Conservation (phyloP, 2,113 vertebrate genomes). For the Bettongia penicillata region DNA sequence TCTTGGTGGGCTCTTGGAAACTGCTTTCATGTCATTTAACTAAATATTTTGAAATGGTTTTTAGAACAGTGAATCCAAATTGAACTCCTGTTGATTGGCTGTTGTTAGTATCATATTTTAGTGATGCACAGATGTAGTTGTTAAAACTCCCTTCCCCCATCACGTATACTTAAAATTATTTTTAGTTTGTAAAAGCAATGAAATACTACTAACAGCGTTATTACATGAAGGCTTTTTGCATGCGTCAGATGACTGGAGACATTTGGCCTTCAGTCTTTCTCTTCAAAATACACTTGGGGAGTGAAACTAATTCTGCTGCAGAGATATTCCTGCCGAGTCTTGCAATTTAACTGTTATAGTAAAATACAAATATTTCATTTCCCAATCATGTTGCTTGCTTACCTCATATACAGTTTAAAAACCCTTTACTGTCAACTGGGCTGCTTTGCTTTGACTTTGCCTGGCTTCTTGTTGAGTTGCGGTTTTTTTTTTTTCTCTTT, state of each 20-base stretch:
- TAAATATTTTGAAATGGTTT: constrained; percentile 61
- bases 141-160: constrained; percentile 40
- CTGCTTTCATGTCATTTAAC: constrained; percentile 60
- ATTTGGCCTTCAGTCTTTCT: constrained; percentile 30
- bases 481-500: constrained; percentile 61
- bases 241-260: constrained; percentile 5
- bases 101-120: constrained; percentile 43
- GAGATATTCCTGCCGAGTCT: not conserved
- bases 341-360: not conserved
- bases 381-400: constrained; percentile 8
- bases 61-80: constrained; percentile 50
- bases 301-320: constrained; percentile 18
- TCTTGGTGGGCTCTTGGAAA: constrained; percentile 17
- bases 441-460: not conserved
- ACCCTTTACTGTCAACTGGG: not conserved
- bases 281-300: constrained; percentile 48
- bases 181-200: constrained; percentile 25
- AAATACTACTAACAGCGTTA: not conserved
- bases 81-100: constrained; percentile 35
- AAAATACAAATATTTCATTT: constrained; percentile 44
- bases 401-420: constrained; percentile 13
- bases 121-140: constrained; percentile 29
- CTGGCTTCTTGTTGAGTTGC: constrained; percentile 5
- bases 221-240: constrained; percentile 26
- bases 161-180: constrained; percentile 39